Conservation (phyloP, 2,113 vertebrate species). For the Apodemus speciosus region DNA sequence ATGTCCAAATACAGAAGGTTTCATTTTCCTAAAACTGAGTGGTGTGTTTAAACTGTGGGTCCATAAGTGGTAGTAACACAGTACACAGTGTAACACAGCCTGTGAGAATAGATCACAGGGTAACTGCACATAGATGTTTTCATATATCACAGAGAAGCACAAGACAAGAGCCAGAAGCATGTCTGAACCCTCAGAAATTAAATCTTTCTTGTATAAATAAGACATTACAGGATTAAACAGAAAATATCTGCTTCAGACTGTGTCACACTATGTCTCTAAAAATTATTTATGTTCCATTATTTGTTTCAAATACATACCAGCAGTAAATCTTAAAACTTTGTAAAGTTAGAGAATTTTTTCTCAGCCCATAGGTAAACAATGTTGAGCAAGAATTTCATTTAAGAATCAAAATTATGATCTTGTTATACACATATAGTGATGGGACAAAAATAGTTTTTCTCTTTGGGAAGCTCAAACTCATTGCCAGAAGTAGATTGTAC, state of each 20-base stretch:
- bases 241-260: conserved; percentile 74
- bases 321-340: conserved; percentile 48
- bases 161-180: conserved; percentile 72
- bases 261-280: conserved; percentile 36
- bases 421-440: neutral
- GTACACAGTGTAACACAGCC: neutral
- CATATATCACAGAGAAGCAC: conserved; percentile 57
- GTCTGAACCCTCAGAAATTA: conserved; percentile 76
- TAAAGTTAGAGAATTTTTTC: conserved; percentile 47
- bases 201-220: conserved; percentile 76
- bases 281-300: conserved; percentile 57
- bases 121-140: conserved; percentile 4
- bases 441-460: neutral
- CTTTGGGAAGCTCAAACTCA: neutral
- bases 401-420: neutral
- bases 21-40: conserved; percentile 48
- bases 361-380: neutral
- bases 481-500: neutral
- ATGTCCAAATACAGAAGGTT: conserved; percentile 9
- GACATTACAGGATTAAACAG: conserved; percentile 74
- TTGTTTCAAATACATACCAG: conserved; percentile 18
- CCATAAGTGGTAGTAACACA: conserved; percentile 47
- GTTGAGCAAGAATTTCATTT: conserved; percentile 23
- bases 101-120: neutral
- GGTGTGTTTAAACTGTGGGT: conserved; percentile 46